Conservation (phyloP, 2,797 vertebrate species). For the Hephaestus fuliginosus region DNA sequence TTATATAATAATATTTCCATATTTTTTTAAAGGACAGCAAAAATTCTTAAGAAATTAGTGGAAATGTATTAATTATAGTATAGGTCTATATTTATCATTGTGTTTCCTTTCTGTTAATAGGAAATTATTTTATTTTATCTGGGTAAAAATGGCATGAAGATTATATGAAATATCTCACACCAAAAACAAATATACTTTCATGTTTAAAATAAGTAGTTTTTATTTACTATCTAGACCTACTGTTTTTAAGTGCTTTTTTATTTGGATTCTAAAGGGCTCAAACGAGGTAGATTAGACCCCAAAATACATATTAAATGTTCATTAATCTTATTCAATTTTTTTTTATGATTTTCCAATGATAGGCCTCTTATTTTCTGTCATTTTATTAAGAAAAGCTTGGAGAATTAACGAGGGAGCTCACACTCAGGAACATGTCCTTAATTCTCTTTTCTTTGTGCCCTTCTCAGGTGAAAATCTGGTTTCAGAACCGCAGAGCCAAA, state of each 20-base stretch:
- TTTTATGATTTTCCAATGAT: too few species aligned
- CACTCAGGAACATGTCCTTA: not conserved
- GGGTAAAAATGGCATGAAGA: not conserved
- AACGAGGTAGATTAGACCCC: not conserved
- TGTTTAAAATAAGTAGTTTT: not conserved
- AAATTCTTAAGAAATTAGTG: too few species aligned
- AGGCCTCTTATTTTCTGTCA: not conserved
- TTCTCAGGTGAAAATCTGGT: conserved; percentile 96
- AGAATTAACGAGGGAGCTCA: not conserved
- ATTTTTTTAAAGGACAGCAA: too few species aligned
- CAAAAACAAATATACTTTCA: too few species aligned
- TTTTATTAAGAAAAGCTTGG: not conserved
- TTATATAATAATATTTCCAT: too few species aligned
- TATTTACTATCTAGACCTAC: not conserved
- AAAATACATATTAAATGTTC: not conserved
- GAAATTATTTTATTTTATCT: not conserved
- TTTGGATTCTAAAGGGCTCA: not conserved
- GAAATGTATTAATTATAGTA: not conserved
- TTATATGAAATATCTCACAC: not conserved
- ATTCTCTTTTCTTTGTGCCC: not conserved
- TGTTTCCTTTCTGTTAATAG: not conserved
- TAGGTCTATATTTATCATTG: not conserved
- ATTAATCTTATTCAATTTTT: not conserved
- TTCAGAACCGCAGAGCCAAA: conserved; percentile 95
- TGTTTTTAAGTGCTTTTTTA: not conserved